Evolutionary conservation across 2,113 vertebrate genomes (phyloP).

Genomic region (Zosterops borbonicus): DNA sequence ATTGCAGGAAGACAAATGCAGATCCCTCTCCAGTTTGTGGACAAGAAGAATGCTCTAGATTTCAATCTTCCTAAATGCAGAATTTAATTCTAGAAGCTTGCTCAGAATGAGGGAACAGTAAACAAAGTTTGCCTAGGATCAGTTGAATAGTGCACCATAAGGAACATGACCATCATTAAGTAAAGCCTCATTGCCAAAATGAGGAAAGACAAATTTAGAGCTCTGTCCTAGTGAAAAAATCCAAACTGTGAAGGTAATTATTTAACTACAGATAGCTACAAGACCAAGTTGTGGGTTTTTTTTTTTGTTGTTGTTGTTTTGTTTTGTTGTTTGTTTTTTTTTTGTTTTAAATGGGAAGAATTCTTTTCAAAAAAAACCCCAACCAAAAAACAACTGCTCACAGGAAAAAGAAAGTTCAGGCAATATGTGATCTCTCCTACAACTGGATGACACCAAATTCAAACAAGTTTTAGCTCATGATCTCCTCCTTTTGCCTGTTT

Average conservation of each 20-base stretch:
- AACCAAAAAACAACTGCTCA: not conserved
- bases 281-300: not conserved
- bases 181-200: not conserved
- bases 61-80: not conserved
- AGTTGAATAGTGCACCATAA: not conserved
- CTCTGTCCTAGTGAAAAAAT: not conserved
- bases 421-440: not conserved
- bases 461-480: not conserved
- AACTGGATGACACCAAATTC: not conserved
- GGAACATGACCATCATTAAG: not conserved
- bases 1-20: not conserved
- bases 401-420: not conserved
- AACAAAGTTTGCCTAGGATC: not conserved
- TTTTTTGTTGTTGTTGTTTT: not conserved
- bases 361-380: not conserved
- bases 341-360: not conserved
- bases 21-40: accelerated
- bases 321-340: too few species aligned
- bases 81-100: not conserved
- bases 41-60: not conserved
- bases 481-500: not conserved
- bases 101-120: not conserved
- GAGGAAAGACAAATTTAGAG: not conserved
- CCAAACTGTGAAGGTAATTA: not conserved
- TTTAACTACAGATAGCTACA: not conserved